Conservation (phyloP, 2,888 invertebrate species). For the Zootermopsis nevadensis region DNA sequence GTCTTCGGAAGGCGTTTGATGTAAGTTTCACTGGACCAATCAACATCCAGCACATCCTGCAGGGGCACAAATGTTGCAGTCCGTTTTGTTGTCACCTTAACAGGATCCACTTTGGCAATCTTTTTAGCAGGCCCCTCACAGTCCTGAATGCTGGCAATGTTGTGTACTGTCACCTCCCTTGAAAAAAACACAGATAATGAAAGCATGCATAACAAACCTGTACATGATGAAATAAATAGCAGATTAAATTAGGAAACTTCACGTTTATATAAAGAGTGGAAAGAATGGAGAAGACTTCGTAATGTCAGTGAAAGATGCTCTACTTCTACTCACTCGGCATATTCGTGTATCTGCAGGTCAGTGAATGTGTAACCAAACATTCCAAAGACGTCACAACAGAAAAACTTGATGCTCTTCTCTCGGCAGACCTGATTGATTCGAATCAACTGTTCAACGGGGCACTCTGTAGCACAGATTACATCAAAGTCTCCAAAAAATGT, state of each 20-base stretch:
- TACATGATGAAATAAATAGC: no score
- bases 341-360: constrained; percentile 87
- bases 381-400: constrained; percentile 93
- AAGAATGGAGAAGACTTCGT: no score
- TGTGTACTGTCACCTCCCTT: neutral
- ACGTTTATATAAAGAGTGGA: no score
- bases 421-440: constrained; percentile 83
- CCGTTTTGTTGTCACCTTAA: constrained; percentile 73
- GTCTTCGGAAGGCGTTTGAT: constrained; percentile 74
- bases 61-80: constrained; percentile 75
- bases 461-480: constrained; percentile 84
- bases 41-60: constrained; percentile 74
- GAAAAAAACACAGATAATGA: neutral
- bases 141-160: neutral
- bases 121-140: constrained; percentile 53
- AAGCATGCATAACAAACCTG: no score
- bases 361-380: constrained; percentile 92
- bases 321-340: constrained; percentile 73
- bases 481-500: constrained; percentile 80
- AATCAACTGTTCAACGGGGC: constrained; percentile 76
- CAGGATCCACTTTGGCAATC: constrained; percentile 66
- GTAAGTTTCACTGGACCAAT: constrained; percentile 71
- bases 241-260: no score
- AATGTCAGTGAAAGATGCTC: no score
- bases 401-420: constrained; percentile 81